Percentiles rank a stretch among this genome's conserved stretches.
Evolutionary conservation across 1,140 invertebrate species (phyloP).

Genomic region (Diachasmimorpha longicaudata): DNA sequence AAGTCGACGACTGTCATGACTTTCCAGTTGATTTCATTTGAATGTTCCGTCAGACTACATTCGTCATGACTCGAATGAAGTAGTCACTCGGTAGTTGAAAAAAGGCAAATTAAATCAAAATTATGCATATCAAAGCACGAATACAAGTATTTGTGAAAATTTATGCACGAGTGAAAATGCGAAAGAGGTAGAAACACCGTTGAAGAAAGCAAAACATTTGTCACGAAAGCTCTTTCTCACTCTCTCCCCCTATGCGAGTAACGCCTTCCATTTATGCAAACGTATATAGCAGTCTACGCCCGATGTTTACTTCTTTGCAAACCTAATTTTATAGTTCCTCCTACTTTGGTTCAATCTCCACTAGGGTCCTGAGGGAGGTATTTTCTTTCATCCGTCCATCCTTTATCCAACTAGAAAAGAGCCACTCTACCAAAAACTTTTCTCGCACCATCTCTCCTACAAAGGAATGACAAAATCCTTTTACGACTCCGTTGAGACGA

Average conservation of each 20-base stretch:
- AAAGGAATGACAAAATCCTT: slow-evolving; percentile 34
- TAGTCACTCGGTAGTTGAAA: not conserved
- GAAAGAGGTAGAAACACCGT: not conserved
- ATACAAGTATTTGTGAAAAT: slow-evolving; percentile 1
- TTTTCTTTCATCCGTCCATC: slow-evolving; percentile 25
- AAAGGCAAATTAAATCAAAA: not conserved
- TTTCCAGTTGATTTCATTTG: too few species aligned
- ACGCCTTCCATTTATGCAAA: slow-evolving; percentile 59
- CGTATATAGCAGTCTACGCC: slow-evolving; percentile 42
- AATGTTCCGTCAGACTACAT: too few species aligned
- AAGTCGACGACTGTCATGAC: too few species aligned
- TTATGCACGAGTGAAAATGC: not conserved
- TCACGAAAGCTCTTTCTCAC: slow-evolving; percentile 43
- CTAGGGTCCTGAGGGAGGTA: slow-evolving; percentile 24
- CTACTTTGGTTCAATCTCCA: slow-evolving; percentile 10
- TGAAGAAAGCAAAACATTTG: slow-evolving; percentile 42
- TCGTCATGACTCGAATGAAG: too few species aligned
- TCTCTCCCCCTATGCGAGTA: slow-evolving; percentile 39
- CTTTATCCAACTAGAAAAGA: slow-evolving; percentile 3
- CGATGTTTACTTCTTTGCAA: slow-evolving; percentile 61
- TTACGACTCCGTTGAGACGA: slow-evolving; percentile 39
- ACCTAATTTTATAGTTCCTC: slow-evolving; percentile 44
- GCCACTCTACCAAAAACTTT: slow-evolving; percentile 6
- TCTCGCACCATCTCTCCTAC: not conserved
- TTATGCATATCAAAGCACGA: not conserved